Percentiles rank a stretch among this genome's conserved stretches.
phyloP scores from a whole-genome alignment of 2,888 invertebrate genomes.

The Neria commutata region DNA sequence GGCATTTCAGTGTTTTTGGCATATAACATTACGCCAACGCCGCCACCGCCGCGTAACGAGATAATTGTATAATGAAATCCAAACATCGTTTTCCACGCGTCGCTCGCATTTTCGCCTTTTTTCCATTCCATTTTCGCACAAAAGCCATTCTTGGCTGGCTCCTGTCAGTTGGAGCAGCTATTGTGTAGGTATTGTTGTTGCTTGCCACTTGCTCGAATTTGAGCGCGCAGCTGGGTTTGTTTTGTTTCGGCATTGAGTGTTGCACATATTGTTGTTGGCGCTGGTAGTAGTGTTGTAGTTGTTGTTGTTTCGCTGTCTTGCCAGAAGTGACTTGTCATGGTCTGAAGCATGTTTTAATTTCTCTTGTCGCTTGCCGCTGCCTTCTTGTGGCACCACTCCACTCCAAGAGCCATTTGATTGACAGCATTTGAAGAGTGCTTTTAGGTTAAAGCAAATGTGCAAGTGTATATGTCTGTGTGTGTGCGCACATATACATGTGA shows the following conservation, averaged over 20 bases:
- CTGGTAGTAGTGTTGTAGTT: constrained; percentile 2
- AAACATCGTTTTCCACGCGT: constrained; percentile 40
- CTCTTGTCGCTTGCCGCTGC: constrained; percentile 12
- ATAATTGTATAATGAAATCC: constrained; percentile 57
- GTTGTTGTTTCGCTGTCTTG: constrained; percentile 13
- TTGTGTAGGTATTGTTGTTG: background rate
- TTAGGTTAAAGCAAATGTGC: constrained; percentile 32
- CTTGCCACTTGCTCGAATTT: background rate
- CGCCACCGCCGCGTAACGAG: constrained; percentile 56
- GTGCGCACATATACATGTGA: constrained; percentile 27
- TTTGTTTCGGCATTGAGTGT: background rate
- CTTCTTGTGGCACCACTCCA: constrained; percentile 26
- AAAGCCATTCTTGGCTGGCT: background rate
- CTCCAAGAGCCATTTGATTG: constrained; percentile 46
- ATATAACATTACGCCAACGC: constrained; percentile 55
- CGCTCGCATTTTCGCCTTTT: background rate
- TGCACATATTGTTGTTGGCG: constrained; percentile 17
- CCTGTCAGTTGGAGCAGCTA: background rate
- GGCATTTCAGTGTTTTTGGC: constrained; percentile 36
- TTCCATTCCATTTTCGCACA: background rate
- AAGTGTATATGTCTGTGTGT: constrained; percentile 1
- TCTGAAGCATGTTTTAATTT: constrained; percentile 26
- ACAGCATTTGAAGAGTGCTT: constrained; percentile 45
- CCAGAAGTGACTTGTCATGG: constrained; percentile 40
- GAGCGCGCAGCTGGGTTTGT: background rate